Evolutionary conservation across 2,888 invertebrate species (phyloP).

Genomic region (Aromia moschata): DNA sequence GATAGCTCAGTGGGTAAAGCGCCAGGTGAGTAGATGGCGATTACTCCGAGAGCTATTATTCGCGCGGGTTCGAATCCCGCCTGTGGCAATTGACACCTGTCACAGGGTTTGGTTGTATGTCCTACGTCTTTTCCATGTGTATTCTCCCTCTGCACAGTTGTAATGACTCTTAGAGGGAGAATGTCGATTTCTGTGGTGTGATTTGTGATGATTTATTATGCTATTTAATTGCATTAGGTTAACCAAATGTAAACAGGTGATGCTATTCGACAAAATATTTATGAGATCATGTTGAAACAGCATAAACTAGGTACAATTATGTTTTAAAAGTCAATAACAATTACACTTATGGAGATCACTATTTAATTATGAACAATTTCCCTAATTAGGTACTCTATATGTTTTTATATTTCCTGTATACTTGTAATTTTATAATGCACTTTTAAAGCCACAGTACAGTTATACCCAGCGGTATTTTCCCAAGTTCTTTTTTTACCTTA

Average conservation of each 20-base stretch:
- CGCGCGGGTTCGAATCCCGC: too few species aligned
- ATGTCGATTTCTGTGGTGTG: too few species aligned
- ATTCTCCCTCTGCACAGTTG: too few species aligned
- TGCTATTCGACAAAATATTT: background rate
- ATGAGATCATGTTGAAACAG: background rate
- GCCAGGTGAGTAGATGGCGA: too few species aligned
- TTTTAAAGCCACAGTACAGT: constrained; percentile 26
- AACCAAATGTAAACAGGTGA: background rate
- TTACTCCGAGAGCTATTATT: too few species aligned
- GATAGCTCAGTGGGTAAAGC: too few species aligned
- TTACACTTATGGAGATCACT: constrained; percentile 35
- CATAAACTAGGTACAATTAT: constrained; percentile 3
- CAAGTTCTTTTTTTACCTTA: constrained; percentile 26
- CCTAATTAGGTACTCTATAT: constrained; percentile 28
- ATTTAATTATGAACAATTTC: constrained; percentile 25
- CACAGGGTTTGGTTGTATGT: too few species aligned
- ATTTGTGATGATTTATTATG: too few species aligned
- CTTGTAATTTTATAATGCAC: constrained; percentile 27
- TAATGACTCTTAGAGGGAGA: too few species aligned
- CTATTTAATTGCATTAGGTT: too few species aligned
- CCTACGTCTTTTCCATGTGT: too few species aligned
- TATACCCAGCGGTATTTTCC: constrained; percentile 37
- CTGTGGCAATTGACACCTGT: too few species aligned
- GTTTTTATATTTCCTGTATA: constrained; percentile 33
- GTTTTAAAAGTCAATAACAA: constrained; percentile 7